These are phyloP conservation scores for Drosophila meridionalis DNA, from an alignment of 2,888 invertebrate species.

Conservation along the genomic window DNA sequence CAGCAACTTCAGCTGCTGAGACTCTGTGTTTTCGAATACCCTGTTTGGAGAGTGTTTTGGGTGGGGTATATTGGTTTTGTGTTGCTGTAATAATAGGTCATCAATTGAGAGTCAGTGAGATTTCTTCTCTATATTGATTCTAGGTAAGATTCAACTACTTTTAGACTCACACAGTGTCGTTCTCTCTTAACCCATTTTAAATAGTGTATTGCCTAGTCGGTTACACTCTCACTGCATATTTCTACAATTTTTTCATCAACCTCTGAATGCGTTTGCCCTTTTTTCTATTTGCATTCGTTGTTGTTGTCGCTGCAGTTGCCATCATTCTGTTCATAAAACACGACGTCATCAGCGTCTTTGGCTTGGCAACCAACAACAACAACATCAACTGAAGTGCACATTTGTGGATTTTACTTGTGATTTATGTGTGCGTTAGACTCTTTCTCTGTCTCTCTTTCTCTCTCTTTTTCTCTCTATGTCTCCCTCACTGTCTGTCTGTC, in stretches of 20 bases:
- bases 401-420: constrained; percentile 70
- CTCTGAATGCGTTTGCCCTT: constrained; percentile 28
- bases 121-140: too few species aligned
- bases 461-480: background rate
- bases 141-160: background rate
- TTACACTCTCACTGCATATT: background rate
- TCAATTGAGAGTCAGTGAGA: background rate
- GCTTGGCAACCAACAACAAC: constrained; percentile 31
- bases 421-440: constrained; percentile 45
- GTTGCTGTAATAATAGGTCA: too few species aligned
- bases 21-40: background rate
- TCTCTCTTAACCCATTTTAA: background rate
- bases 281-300: constrained; percentile 44
- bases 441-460: background rate
- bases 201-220: background rate
- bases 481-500: background rate
- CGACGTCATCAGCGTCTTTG: constrained; percentile 69
- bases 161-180: background rate
- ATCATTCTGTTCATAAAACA: constrained; percentile 69
- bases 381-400: constrained; percentile 67
- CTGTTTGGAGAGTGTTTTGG: background rate
- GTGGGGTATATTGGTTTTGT: background rate
- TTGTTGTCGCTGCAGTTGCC: constrained; percentile 50
- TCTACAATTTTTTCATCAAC: background rate
- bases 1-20: constrained; percentile 55